A percentile compares a stretch with the other conserved stretches of the same genome.
Conservation (phyloP, 2,113 vertebrate species). For the Willisornis vidua region DNA sequence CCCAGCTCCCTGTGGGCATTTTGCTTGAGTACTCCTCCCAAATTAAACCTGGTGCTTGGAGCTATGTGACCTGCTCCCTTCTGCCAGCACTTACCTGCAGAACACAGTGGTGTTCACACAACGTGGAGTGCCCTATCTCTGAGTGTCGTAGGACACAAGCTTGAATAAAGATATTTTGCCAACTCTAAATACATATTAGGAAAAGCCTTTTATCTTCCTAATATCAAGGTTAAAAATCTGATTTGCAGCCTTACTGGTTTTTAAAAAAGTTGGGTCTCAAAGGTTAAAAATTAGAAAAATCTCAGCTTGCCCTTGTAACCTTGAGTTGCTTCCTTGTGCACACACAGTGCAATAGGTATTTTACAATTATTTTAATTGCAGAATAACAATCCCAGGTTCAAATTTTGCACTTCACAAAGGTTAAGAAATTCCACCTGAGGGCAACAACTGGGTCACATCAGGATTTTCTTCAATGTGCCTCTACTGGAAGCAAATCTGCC, state of each 20-base stretch:
- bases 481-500: not conserved
- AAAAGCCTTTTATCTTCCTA: not conserved
- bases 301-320: not conserved
- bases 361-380: constrained; percentile 50
- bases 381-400: not conserved
- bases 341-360: not conserved
- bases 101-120: not conserved
- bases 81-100: not conserved
- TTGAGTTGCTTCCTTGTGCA: not conserved
- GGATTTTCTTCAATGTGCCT: not conserved
- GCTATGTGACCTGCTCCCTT: not conserved
- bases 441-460: not conserved
- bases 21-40: not conserved
- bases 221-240: not conserved
- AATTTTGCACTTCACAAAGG: constrained; percentile 12
- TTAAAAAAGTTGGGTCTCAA: not conserved
- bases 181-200: not conserved
- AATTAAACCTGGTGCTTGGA: not conserved
- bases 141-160: not conserved
- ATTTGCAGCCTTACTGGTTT: not conserved
- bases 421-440: constrained; percentile 5
- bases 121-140: not conserved
- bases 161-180: not conserved
- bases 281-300: not conserved
- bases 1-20: not conserved